Conservation (phyloP, 1,140 invertebrate species). For the Macrostomum lignano region DNA sequence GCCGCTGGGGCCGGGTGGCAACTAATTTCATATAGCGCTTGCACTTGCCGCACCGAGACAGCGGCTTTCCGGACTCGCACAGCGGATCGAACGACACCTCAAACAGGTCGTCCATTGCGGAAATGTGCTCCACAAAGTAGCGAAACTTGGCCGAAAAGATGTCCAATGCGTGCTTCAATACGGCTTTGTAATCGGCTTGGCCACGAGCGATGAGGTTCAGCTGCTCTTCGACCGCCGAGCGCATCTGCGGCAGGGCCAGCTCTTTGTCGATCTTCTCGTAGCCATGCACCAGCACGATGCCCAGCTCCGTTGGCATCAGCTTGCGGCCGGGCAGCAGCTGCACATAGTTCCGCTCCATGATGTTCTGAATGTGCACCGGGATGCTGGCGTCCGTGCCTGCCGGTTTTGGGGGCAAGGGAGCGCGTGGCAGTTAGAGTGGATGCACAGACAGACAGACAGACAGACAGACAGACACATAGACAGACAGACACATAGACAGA, state of each 20-base stretch:
- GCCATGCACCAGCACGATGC: slow-evolving; percentile 82
- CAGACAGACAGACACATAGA: no score
- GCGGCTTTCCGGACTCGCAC: slow-evolving; percentile 67
- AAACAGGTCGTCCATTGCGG: slow-evolving; percentile 71
- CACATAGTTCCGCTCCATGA: slow-evolving; percentile 86
- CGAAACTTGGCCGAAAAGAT: slow-evolving; percentile 83
- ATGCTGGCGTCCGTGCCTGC: slow-evolving; percentile 96
- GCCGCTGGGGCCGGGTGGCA: slow-evolving; percentile 59
- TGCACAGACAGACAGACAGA: no score
- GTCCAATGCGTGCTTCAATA: slow-evolving; percentile 60
- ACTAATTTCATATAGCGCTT: slow-evolving; percentile 87
- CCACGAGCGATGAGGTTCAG: slow-evolving; percentile 65
- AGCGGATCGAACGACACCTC: slow-evolving; percentile 85
- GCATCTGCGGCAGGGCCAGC: slow-evolving; percentile 76
- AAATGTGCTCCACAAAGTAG: slow-evolving; percentile 69
- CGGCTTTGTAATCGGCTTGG: slow-evolving; percentile 51
- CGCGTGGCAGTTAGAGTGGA: no score
- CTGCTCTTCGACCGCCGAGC: slow-evolving; percentile 78
- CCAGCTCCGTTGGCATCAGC: slow-evolving; percentile 62
- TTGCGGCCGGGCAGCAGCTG: slow-evolving; percentile 17
- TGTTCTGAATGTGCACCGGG: slow-evolving; percentile 98
- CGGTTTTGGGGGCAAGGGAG: no score
- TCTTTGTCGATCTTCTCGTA: slow-evolving; percentile 93
- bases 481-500: no score
- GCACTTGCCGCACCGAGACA: slow-evolving; percentile 78